Evolutionary conservation across 2,113 vertebrate genomes (phyloP).

Genomic region (Budorcas taxicolor): DNA sequence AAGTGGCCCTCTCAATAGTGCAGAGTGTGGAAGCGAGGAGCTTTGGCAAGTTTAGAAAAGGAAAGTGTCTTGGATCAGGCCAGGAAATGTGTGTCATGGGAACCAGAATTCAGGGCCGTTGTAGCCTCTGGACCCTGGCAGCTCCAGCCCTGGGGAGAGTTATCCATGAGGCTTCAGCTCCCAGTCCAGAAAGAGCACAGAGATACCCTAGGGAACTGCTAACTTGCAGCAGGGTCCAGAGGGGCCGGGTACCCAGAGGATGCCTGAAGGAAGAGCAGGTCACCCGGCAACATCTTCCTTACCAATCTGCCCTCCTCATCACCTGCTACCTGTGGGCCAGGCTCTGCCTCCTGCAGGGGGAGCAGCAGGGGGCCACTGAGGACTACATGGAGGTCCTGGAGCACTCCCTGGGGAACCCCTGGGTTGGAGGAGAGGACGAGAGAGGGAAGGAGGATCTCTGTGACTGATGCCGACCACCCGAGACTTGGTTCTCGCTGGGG

Average conservation of each 20-base stretch:
- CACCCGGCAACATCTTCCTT: neutral
- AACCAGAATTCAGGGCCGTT: no score
- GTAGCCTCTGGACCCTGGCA: neutral
- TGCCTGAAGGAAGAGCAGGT: neutral
- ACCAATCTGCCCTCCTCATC: neutral
- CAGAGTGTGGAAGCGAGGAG: neutral
- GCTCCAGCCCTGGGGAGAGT: neutral
- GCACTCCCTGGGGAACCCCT: neutral
- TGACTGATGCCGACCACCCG: fast-evolving
- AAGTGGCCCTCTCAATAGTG: fast-evolving
- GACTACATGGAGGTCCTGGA: neutral
- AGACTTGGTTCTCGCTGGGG: neutral
- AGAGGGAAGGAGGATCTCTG: neutral
- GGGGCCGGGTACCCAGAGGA: neutral
- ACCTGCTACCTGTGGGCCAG: neutral
- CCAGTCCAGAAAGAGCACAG: neutral
- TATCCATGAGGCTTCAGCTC: neutral
- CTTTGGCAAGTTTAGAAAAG: neutral
- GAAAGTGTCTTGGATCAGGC: no score
- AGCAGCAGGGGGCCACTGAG: fast-evolving
- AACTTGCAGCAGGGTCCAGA: neutral
- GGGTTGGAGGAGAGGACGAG: fast-evolving
- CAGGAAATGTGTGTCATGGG: fast-evolving
- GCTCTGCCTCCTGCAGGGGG: neutral
- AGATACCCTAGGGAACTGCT: neutral